Evolutionary conservation across 37 sponge, comb jelly and placozoan genomes (phyloP).

Genomic region (Agelas oroides): DNA sequence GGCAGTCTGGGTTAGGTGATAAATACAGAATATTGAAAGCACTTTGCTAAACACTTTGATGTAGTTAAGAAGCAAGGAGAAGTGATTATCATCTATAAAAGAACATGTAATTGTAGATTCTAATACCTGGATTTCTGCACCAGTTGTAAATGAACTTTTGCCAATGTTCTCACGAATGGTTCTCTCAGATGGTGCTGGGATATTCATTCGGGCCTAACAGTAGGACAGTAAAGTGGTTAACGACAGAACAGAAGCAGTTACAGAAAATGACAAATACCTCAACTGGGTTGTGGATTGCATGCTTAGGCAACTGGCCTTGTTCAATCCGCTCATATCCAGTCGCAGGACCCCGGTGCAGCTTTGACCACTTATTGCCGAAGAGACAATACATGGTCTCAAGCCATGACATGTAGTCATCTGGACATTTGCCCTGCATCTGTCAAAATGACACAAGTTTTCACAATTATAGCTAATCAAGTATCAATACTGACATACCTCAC

Average conservation of each 20-base stretch:
- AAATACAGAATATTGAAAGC: too few relatives aligned
- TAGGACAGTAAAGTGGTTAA: too few relatives aligned
- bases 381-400: too few relatives aligned
- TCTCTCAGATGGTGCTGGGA: slow-evolving; percentile 9
- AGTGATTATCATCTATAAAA: too few relatives aligned
- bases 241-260: background rate
- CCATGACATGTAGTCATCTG: slow-evolving; percentile 45
- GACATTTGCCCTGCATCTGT: too few relatives aligned
- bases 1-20: background rate
- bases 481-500: slow-evolving; percentile 11
- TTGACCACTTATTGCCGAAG: slow-evolving; percentile 43
- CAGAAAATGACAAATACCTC: background rate
- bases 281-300: background rate
- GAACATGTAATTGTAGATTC: too few relatives aligned
- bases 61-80: too few relatives aligned
- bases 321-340: background rate
- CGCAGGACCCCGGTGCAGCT: slow-evolving; percentile 45
- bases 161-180: slow-evolving; percentile 14
- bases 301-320: too few relatives aligned
- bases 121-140: slow-evolving; percentile 21
- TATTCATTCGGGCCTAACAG: slow-evolving; percentile 25
- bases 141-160: background rate
- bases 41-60: too few relatives aligned
- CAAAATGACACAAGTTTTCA: background rate
- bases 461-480: background rate